phyloP scores from a whole-genome alignment of 2,113 vertebrate genomes.

The Poeciliopsis retropinna region DNA sequence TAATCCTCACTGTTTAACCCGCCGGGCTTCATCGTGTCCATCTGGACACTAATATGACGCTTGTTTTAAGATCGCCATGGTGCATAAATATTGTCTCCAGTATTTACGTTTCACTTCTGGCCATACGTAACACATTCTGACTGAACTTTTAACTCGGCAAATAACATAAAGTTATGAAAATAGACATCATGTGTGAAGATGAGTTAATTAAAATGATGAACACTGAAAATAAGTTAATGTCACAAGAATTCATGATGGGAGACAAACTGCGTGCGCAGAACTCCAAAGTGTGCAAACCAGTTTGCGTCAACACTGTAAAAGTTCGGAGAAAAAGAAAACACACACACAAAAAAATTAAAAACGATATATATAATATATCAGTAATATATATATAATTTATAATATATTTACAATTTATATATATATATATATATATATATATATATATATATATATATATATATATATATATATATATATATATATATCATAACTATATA shows the following conservation, averaged over 20 bases:
- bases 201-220: not conserved
- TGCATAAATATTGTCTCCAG: not conserved
- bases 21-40: not conserved
- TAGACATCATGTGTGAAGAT: not conserved
- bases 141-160: too few relatives aligned
- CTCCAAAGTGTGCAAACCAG: not conserved
- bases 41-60: too few relatives aligned
- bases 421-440: too few relatives aligned
- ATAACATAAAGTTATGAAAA: not conserved
- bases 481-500: constrained; percentile 9
- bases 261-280: not conserved
- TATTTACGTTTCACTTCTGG: too few relatives aligned
- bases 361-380: too few relatives aligned
- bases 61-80: not conserved
- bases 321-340: not conserved
- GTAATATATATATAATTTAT: too few relatives aligned
- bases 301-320: not conserved
- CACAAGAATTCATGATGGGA: not conserved
- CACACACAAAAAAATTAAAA: too few relatives aligned
- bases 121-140: too few relatives aligned
- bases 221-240: not conserved
- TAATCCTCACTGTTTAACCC: not conserved
- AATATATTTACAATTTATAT: too few relatives aligned
- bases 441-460: not conserved
- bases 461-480: too few relatives aligned